Base-by-base conservation (phyloP, 2,113 vertebrate species). In the Nothoprocta pentlandii region DNA sequence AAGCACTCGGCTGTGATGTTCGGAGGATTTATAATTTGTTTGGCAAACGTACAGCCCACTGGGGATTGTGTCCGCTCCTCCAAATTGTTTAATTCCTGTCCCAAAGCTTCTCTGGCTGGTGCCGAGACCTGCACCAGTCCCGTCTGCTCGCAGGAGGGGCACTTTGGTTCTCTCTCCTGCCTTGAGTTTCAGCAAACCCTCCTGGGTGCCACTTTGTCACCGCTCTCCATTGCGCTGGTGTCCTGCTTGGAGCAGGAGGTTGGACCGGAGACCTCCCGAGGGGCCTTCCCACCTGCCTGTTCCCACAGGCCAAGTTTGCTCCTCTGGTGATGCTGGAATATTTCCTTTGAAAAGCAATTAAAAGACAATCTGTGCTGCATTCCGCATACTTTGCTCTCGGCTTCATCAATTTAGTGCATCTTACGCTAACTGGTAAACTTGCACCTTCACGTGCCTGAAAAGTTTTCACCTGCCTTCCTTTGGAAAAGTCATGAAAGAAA, bases 141-240 rank as follows among this genome's bases (percentile, higher is more conserved):
- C 1, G 0, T 47, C 73, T 10, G 62, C 12, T 26, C 6, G 20
- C 1, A 20, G 10, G 74, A 6, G 3, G 63, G 49, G 61, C 32
- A 5, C 16, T 14, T 10, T n/a, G 36, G 66, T 23, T 49, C 2
- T 26, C 86, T 62, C 7, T 63, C 30, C 21, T 34, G 14, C 16
- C 41, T 28, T 25, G 17, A 6, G 3, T 22, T 75, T 64, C 12
- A 13, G 30, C 71, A 39, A 61, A 9, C 0, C 0, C 10, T 0
- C 10, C 2, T 6, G 71, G 42, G 54, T 69, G 23, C 54, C 14
- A 1, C 0, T 20, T 39, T 66, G 34, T 78, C 79, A 5, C 34
- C 20, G 2, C 6, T 42, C n/a, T 10, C 56, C 12, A 6, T 22
- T 4, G 15, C 11, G 19, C 4, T 30, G 14, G 66, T 46, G 19